Conservation (phyloP, 2,888 invertebrate species). For the Mayetiola destructor region DNA sequence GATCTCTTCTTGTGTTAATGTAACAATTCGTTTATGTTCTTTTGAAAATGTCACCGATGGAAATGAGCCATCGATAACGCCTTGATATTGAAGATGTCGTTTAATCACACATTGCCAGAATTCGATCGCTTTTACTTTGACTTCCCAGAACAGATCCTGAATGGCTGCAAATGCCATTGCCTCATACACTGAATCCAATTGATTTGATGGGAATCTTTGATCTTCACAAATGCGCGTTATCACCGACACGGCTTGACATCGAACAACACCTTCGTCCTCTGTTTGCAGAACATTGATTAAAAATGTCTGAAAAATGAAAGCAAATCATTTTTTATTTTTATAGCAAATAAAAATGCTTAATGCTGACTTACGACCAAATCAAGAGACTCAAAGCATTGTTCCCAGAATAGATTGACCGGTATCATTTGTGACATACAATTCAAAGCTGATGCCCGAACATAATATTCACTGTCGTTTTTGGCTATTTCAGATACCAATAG, state of each 20-base stretch:
- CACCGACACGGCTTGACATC: constrained; percentile 54
- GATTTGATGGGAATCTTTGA: constrained; percentile 41
- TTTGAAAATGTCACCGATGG: constrained; percentile 67
- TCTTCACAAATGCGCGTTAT: constrained; percentile 51
- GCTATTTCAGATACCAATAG: constrained; percentile 50
- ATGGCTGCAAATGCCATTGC: constrained; percentile 52
- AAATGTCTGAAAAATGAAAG: constrained; percentile 34
- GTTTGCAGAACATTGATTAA: constrained; percentile 41
- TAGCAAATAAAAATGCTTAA: constrained; percentile 15
- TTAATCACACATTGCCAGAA: constrained; percentile 59
- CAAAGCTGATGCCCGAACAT: constrained; percentile 61
- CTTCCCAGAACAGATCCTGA: constrained; percentile 69
- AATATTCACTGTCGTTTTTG: constrained; percentile 53
- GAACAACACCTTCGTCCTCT: constrained; percentile 63
- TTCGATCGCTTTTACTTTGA: constrained; percentile 52
- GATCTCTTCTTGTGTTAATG: constrained; percentile 48
- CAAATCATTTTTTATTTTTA: constrained; percentile 13
- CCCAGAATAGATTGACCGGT: constrained; percentile 51
- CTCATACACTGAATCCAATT: constrained; percentile 43
- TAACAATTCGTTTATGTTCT: constrained; percentile 61
- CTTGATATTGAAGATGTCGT: constrained; percentile 52
- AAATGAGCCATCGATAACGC: constrained; percentile 70
- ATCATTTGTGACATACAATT: constrained; percentile 54
- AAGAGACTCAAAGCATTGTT: constrained; percentile 41
- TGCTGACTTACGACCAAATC: constrained; percentile 43